Percentiles rank a stretch among this genome's conserved stretches.
Evolutionary conservation across 2,797 vertebrate genomes (phyloP).

Genomic region (Spondyliosoma cantharus): DNA sequence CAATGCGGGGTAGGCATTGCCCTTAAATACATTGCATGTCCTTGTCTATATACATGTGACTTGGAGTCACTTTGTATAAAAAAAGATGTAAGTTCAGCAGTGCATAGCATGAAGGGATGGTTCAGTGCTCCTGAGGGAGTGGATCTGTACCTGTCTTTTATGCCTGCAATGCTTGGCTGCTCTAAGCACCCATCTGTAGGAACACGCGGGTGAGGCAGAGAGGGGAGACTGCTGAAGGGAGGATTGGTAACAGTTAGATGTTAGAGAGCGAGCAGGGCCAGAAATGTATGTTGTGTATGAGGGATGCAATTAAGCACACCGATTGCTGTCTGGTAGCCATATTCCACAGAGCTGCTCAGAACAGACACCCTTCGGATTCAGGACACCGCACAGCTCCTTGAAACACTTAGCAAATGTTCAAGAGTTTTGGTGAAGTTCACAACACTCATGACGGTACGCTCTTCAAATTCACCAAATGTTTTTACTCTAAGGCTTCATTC

Average conservation of each 20-base stretch:
- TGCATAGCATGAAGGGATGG: constrained; percentile 26
- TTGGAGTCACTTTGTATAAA: constrained; percentile 30
- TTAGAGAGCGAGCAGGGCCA: constrained; percentile 5
- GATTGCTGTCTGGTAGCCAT: background rate
- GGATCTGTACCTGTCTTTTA: constrained; percentile 62
- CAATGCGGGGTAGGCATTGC: background rate
- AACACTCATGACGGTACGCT: background rate
- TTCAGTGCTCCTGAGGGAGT: constrained; percentile 40
- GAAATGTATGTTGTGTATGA: background rate
- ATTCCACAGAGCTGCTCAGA: background rate
- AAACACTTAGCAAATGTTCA: background rate
- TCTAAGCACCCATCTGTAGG: constrained; percentile 65
- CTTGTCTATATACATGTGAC: constrained; percentile 17
- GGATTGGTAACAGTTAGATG: constrained; percentile 26
- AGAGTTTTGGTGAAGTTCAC: background rate
- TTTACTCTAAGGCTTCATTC: background rate
- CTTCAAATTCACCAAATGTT: background rate
- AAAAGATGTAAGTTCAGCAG: constrained; percentile 47
- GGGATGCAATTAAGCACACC: constrained; percentile 1
- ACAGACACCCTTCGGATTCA: background rate
- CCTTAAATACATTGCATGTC: background rate
- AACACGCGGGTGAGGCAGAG: constrained; percentile 32
- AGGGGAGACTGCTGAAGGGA: constrained; percentile 22
- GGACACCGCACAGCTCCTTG: background rate
- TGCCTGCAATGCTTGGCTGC: constrained; percentile 54